A percentile compares a stretch with the other conserved stretches of the same genome.
phyloP scores from a whole-genome alignment of 2,797 vertebrate genomes.

The Ptychadena robeensis region DNA sequence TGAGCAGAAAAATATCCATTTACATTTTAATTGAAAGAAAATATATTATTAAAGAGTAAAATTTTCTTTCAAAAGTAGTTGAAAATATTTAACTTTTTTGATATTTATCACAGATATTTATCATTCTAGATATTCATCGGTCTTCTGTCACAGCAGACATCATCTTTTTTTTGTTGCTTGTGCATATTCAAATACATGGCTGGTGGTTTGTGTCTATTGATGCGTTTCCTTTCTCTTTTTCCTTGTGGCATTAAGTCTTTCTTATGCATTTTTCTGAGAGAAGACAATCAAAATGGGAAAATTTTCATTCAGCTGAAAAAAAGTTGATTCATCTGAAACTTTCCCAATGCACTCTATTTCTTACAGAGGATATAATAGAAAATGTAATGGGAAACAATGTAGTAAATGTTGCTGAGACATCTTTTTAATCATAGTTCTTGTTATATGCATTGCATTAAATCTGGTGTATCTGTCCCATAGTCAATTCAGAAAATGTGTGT shows the following conservation, averaged over 20 bases:
- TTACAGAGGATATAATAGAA: background rate
- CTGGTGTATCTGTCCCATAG: slow-evolving; percentile 8
- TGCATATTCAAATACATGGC: slow-evolving; percentile 41
- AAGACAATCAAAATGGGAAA: slow-evolving; percentile 9
- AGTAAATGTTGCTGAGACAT: background rate
- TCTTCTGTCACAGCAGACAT: slow-evolving; percentile 1
- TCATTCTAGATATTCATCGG: slow-evolving; percentile 21
- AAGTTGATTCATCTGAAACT: background rate
- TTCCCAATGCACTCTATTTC: background rate
- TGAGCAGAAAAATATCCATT: no score
- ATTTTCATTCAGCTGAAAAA: slow-evolving; percentile 9
- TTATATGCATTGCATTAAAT: background rate
- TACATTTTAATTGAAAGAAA: no score
- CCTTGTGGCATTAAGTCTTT: slow-evolving; percentile 32
- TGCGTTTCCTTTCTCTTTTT: slow-evolving; percentile 49
- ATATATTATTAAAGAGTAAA: background rate
- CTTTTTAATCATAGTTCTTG: slow-evolving; percentile 13
- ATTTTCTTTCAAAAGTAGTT: background rate
- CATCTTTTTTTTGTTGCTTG: slow-evolving; percentile 33
- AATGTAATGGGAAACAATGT: background rate
- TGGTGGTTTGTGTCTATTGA: slow-evolving; percentile 51
- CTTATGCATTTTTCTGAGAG: slow-evolving; percentile 46
- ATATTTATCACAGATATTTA: background rate
- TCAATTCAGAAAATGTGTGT: slow-evolving; percentile 31
- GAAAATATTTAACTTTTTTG: background rate